Percentiles rank a stretch among this genome's conserved stretches.
Conservation (phyloP, 2,797 vertebrate genomes). For the Limnodromus scolopaceus region DNA sequence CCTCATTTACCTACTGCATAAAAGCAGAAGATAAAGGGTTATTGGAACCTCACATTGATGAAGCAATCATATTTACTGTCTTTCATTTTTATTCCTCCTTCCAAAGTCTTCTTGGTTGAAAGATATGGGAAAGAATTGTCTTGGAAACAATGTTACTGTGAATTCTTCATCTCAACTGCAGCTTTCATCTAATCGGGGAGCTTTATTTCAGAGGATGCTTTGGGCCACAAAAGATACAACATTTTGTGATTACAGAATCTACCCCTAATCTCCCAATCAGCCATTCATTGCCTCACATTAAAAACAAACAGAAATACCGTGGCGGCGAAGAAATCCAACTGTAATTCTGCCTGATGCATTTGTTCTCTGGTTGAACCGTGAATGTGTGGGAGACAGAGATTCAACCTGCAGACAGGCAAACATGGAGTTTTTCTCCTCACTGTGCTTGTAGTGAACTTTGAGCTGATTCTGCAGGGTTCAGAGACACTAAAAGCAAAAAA, state of each 20-base stretch:
- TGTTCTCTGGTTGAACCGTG: background rate
- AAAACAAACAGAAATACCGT: constrained; percentile 61
- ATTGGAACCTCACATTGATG: background rate
- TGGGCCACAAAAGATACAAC: background rate
- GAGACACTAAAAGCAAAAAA: background rate
- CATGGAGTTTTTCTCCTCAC: constrained; percentile 8
- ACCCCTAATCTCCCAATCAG: constrained; percentile 7
- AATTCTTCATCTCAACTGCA: background rate
- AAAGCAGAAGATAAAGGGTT: background rate
- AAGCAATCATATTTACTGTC: background rate
- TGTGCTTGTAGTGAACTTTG: constrained; percentile 7
- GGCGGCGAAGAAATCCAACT: background rate
- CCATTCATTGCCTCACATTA: constrained; percentile 6
- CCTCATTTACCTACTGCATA: background rate
- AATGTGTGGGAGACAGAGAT: background rate
- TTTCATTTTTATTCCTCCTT: background rate
- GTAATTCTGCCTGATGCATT: constrained; percentile 22
- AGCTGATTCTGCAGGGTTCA: background rate
- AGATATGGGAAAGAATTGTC: background rate
- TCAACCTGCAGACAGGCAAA: constrained; percentile 30
- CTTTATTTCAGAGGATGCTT: background rate
- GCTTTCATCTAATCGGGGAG: background rate
- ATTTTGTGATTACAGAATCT: background rate
- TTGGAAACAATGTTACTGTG: background rate
- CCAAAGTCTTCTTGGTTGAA: background rate